Evolutionary conservation across 2,888 invertebrate species (phyloP), one percentile per base, ranked within the genome.

Genomic region (Drosophila subquinaria): DNA sequence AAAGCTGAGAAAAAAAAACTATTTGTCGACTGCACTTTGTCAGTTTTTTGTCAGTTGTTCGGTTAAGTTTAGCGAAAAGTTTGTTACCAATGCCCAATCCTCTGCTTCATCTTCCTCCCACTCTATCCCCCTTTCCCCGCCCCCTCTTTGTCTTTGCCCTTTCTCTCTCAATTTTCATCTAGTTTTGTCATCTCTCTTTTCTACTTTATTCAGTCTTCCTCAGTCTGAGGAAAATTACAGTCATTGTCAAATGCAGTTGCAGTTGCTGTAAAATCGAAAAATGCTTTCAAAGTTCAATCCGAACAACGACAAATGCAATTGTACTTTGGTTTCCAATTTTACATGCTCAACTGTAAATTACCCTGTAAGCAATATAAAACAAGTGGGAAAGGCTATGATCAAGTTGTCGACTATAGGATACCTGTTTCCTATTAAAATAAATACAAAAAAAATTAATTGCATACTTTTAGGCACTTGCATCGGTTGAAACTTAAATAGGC

Each of bases 31-130:
- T 84, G 69, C 80, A 82, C 80, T 86, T 87, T 86, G 83, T 83
- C 76, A 81, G 81, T 77, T 83, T 86, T 77, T 77, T 86, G 82
- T 72, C 76, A 72, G 70, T 82, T 77, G 69, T 82, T 82, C 73
- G 67, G 68, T 77, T 72, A 68, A 72, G 73, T 82, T 76, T 65
- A 63, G 70, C 63, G 66, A 57, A 75, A 79, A 83, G 76, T 77
- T 77, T 64, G 42, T 69, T 63, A 50, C 65, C 65, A 50, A 45
- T 57, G 56, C 43, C 45, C 56, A 57, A 45, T 45, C 15, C 45
- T 30, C 53, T 20, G n/a, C 0, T 48, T 17, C 4, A 9, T 10
- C 27, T 13, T 17, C 10, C 50, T 13, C 33, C 10, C 50, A 36
- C 48, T 9, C 17, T 23, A 15, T 56, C 0, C 5, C 6, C 27